Conservation (phyloP, 2,888 invertebrate genomes). For the Drosophila niveifrons region DNA sequence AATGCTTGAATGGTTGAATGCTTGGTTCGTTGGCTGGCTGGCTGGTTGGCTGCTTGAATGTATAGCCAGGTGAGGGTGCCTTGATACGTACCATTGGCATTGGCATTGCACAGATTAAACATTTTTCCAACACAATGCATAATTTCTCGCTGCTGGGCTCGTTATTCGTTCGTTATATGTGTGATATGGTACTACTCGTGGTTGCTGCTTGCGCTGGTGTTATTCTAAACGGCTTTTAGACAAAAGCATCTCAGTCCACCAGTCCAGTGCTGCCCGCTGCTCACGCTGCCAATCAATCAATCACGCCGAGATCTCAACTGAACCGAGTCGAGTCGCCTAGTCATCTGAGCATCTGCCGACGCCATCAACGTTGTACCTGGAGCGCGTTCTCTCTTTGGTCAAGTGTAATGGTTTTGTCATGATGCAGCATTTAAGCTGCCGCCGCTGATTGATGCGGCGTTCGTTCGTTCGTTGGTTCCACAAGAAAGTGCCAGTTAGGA, state of each 20-base stretch:
- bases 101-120: conserved; percentile 69
- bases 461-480: conserved; percentile 53
- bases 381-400: conserved; percentile 50
- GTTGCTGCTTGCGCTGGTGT: conserved; percentile 53
- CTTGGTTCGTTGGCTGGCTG: conserved; percentile 13
- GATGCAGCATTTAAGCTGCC: conserved; percentile 83
- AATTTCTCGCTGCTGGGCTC: conserved; percentile 75
- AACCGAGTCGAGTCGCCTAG: conserved; percentile 65
- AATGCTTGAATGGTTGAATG: conserved; percentile 19
- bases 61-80: conserved; percentile 58
- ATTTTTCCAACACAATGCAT: conserved; percentile 74
- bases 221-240: conserved; percentile 82
- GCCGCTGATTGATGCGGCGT: conserved; percentile 73
- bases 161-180: conserved; percentile 44
- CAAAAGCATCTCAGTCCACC: conserved; percentile 63
- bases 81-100: conserved; percentile 54
- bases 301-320: conserved; percentile 54
- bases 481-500: conserved; percentile 72
- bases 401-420: conserved; percentile 84
- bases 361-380: conserved; percentile 44
- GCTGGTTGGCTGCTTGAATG: background rate
- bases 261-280: conserved; percentile 46
- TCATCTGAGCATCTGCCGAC: conserved; percentile 81
- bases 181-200: conserved; percentile 51
- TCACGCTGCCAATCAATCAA: conserved; percentile 84